A percentile compares a stretch with the other conserved stretches of the same genome.
Evolutionary conservation across 2,888 invertebrate genomes (phyloP).

Genomic region (Machimus rusticus): DNA sequence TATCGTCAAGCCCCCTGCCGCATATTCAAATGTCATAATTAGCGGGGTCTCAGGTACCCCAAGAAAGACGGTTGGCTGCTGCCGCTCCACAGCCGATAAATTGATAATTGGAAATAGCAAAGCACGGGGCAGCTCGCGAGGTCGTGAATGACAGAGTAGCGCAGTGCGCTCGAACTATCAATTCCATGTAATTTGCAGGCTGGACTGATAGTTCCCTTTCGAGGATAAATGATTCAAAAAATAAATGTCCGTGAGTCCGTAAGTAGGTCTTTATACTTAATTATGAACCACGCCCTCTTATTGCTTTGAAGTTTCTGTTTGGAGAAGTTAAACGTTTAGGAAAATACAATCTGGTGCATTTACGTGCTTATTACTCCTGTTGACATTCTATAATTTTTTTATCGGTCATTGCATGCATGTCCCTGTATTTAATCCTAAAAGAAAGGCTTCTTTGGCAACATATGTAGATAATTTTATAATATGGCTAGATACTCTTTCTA

Average conservation of each 20-base stretch:
- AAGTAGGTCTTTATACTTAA: neutral
- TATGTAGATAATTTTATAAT: too few relatives aligned
- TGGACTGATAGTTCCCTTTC: neutral
- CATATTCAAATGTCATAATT: constrained; percentile 39
- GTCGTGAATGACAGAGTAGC: neutral
- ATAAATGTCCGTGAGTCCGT: neutral
- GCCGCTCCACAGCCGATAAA: neutral
- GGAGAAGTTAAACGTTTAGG: neutral
- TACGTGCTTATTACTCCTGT: neutral
- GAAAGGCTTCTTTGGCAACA: too few relatives aligned
- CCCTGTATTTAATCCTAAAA: too few relatives aligned
- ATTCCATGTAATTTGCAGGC: neutral
- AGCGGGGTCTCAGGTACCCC: neutral
- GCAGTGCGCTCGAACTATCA: neutral
- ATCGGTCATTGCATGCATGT: neutral
- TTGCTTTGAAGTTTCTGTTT: neutral
- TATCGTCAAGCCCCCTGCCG: neutral
- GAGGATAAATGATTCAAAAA: neutral
- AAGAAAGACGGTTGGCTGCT: neutral
- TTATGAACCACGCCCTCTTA: neutral
- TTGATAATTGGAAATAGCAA: constrained; percentile 25
- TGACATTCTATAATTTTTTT: neutral
- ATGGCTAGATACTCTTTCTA: neutral
- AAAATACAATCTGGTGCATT: neutral
- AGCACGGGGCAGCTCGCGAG: neutral